phyloP scores from a whole-genome alignment of 2,888 invertebrate species.

The Panzeria rudis region DNA sequence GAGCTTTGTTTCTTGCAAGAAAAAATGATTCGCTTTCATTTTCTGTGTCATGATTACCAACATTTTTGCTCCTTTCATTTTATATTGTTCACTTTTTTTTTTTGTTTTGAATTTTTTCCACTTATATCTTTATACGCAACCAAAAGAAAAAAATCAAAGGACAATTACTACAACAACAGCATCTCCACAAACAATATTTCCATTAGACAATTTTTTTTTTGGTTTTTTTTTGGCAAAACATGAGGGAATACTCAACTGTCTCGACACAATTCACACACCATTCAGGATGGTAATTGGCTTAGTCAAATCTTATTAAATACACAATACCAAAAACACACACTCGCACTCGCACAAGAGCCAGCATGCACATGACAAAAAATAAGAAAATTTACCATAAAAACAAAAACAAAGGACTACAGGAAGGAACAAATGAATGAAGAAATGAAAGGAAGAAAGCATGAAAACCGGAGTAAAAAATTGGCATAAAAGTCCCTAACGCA shows the following conservation, averaged over 20 bases:
- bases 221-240: slow-evolving; percentile 45
- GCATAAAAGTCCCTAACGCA: slow-evolving; percentile 24
- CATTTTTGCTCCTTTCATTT: slow-evolving; percentile 6
- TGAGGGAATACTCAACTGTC: slow-evolving; percentile 57
- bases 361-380: neutral
- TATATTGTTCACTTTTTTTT: slow-evolving; percentile 28
- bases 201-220: slow-evolving; percentile 68
- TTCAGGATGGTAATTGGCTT: slow-evolving; percentile 73
- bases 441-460: slow-evolving; percentile 32
- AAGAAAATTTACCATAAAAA: neutral
- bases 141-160: slow-evolving; percentile 19
- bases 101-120: neutral
- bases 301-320: slow-evolving; percentile 73
- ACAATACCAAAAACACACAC: slow-evolving; percentile 45
- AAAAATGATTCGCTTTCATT: neutral
- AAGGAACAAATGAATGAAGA: slow-evolving; percentile 30
- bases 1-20: neutral
- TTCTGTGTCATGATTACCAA: slow-evolving; percentile 3
- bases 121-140: slow-evolving; percentile 27
- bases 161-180: slow-evolving; percentile 24
- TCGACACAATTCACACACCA: slow-evolving; percentile 73
- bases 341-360: neutral
- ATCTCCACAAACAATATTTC: slow-evolving; percentile 43
- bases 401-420: slow-evolving; percentile 25
- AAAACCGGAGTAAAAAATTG: slow-evolving; percentile 20